Percentiles rank a stretch among this genome's conserved stretches.
Evolutionary conservation across 2,113 vertebrate genomes (phyloP).

Genomic region (Donacobius atricapilla): DNA sequence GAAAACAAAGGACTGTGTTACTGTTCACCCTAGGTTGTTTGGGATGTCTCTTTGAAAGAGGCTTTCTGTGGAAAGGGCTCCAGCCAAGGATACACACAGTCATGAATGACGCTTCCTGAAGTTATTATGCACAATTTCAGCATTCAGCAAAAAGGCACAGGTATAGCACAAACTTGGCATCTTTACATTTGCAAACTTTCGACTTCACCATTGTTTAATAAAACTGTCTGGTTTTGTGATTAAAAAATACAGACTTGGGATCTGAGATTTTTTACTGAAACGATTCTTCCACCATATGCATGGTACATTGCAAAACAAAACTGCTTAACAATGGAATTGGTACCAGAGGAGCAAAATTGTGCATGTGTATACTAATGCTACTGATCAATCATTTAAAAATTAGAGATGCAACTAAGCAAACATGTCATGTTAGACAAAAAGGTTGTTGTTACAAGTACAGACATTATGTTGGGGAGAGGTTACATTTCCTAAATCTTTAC

Average conservation of each 20-base stretch:
- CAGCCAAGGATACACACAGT: neutral
- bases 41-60: neutral
- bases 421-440: neutral
- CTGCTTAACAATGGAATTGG: neutral
- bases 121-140: neutral
- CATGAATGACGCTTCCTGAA: neutral
- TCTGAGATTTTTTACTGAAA: neutral
- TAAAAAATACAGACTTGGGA: neutral
- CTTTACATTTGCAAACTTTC: neutral
- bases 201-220: neutral
- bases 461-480: neutral
- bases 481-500: constrained; percentile 10
- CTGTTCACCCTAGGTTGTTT: neutral
- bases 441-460: neutral
- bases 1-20: neutral
- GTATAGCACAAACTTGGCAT: neutral
- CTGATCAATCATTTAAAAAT: neutral
- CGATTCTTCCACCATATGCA: neutral
- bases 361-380: neutral
- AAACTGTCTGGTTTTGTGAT: neutral
- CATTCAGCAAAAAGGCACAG: neutral
- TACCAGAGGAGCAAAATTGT: neutral
- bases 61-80: neutral
- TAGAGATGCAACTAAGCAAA: neutral
- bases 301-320: neutral